These are phyloP conservation scores for Drosophila tropicalis DNA, from an alignment of 1,140 invertebrate genomes.

Conservation along the genomic window DNA sequence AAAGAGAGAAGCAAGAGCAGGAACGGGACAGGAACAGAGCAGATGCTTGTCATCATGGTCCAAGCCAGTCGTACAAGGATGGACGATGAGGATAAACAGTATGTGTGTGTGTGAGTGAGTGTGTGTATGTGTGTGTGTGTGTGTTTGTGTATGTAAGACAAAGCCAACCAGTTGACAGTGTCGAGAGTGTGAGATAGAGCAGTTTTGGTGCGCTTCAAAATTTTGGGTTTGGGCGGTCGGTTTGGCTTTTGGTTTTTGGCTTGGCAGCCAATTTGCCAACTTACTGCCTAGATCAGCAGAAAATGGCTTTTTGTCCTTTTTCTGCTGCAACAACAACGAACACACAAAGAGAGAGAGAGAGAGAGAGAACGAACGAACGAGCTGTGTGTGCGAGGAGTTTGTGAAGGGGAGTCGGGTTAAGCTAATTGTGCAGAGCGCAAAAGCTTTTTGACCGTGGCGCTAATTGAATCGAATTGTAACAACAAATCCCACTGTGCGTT, in stretches of 20 bases:
- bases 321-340: constrained; percentile 28
- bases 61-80: constrained; percentile 31
- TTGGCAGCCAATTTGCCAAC: constrained; percentile 78
- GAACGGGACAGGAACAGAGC: constrained; percentile 6
- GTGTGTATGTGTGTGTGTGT: constrained; percentile 25
- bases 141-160: constrained; percentile 46
- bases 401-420: constrained; percentile 23
- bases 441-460: constrained; percentile 68
- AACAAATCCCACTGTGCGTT: constrained; percentile 43
- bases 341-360: neutral
- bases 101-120: too few species aligned
- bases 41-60: constrained; percentile 72
- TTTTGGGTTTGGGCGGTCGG: constrained; percentile 8
- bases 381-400: neutral
- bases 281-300: constrained; percentile 80
- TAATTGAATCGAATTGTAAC: constrained; percentile 79
- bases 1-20: neutral
- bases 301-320: constrained; percentile 43
- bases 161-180: constrained; percentile 67
- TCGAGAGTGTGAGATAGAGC: constrained; percentile 10
- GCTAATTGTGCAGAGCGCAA: constrained; percentile 55
- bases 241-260: constrained; percentile 58
- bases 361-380: neutral
- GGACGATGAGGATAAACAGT: constrained; percentile 24
- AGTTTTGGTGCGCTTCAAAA: neutral